Evolutionary conservation across 2,113 vertebrate species (phyloP).

Genomic region (Nothoprocta perdicaria): DNA sequence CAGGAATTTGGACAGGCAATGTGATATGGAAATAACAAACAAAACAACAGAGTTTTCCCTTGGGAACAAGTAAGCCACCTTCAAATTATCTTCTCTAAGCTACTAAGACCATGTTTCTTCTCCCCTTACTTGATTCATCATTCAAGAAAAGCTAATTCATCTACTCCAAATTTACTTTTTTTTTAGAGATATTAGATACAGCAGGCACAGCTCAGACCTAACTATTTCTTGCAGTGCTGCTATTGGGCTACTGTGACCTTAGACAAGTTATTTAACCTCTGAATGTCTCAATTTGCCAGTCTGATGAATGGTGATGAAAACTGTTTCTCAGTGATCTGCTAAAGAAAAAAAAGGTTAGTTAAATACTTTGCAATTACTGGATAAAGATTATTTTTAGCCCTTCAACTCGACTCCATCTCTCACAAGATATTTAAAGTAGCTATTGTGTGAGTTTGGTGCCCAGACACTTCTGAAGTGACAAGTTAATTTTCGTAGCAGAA

Average conservation of each 20-base stretch:
- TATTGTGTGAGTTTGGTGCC: slow-evolving; percentile 7
- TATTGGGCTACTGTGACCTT: slow-evolving; percentile 33
- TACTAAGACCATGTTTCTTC: neutral
- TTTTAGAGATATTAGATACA: neutral
- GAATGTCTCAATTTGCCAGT: neutral
- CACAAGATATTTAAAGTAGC: slow-evolving; percentile 9
- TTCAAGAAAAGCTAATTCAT: slow-evolving; percentile 62
- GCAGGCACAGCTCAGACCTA: neutral
- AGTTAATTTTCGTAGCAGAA: slow-evolving; percentile 5
- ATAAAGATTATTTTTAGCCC: slow-evolving; percentile 20
- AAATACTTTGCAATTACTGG: slow-evolving; percentile 45
- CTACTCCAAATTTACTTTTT: neutral
- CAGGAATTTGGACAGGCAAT: neutral
- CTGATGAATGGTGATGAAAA: slow-evolving; percentile 60
- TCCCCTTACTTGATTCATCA: slow-evolving; percentile 7
- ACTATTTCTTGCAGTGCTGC: neutral
- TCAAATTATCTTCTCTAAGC: neutral
- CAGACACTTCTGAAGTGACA: slow-evolving; percentile 17
- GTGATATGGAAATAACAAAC: neutral
- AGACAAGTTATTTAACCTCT: slow-evolving; percentile 44
- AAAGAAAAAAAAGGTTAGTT: neutral
- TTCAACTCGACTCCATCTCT: slow-evolving; percentile 31
- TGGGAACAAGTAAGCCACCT: neutral
- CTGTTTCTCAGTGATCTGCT: neutral
- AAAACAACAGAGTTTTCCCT: neutral